Evolutionary conservation across 2,797 vertebrate genomes (phyloP).

Genomic region (Scleropages formosus): DNA sequence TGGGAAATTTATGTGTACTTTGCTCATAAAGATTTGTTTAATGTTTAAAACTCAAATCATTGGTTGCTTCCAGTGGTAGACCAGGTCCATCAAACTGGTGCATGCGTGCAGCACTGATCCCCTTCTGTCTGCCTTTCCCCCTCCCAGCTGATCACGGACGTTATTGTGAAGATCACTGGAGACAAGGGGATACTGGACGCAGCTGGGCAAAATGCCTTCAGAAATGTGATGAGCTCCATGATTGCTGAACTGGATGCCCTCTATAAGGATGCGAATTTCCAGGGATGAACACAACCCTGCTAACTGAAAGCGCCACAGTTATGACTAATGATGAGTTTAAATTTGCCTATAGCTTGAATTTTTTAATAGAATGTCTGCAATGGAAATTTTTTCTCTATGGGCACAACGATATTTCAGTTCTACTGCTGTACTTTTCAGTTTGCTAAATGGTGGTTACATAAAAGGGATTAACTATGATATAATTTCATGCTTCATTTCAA

Average conservation of each 20-base stretch:
- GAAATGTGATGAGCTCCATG: slow-evolving; percentile 72
- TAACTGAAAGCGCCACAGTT: neutral
- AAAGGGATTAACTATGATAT: neutral
- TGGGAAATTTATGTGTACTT: neutral
- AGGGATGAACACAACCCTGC: slow-evolving; percentile 57
- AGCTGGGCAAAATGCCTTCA: slow-evolving; percentile 71
- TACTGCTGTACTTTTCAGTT: neutral
- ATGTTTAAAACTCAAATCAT: neutral
- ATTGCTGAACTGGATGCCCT: slow-evolving; percentile 73
- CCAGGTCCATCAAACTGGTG: neutral
- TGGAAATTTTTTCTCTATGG: neutral
- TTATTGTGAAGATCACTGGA: slow-evolving; percentile 69
- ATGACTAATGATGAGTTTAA: slow-evolving; percentile 6
- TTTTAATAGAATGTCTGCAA: neutral
- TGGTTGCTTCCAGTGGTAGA: neutral
- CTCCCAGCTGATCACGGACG: slow-evolving; percentile 78
- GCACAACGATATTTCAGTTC: neutral
- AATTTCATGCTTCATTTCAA: no score
- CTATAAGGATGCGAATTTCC: slow-evolving; percentile 84
- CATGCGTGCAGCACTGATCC: slow-evolving; percentile 16
- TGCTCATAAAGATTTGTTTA: no score
- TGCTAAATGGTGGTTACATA: neutral
- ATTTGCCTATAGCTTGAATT: neutral
- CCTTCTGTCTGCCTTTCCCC: neutral
- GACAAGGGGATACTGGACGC: slow-evolving; percentile 75